Evolutionary conservation across 2,113 vertebrate genomes (phyloP), one percentile per base, ranked within the genome.

Genomic region (Scomber japonicus): DNA sequence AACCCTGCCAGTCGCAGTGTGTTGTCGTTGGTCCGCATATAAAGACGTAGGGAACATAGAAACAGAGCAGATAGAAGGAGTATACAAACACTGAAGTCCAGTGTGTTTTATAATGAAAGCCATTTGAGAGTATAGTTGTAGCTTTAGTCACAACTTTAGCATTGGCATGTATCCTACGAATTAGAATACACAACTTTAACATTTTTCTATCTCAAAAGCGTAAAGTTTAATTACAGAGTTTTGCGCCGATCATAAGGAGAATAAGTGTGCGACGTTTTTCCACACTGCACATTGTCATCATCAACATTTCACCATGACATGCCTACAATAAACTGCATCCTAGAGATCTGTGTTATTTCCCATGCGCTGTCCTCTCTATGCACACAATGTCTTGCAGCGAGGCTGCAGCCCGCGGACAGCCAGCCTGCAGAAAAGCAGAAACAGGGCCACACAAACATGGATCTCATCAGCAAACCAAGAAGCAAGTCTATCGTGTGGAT

Each of bases 401-500:
- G 57, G 49, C 70, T 45, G 60, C 63, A 45, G 57, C 55, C 15
- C 7, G 49, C 40, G 1, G 30, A 14, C 11, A 31, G 15, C 19
- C 15, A 40, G 35, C 35, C 35, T 62, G 51, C 65, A 51, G 48
- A 11, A 11, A 44, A 10, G 13, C 49, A 46, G 4, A 67, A 5
- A 30, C 7, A 1, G n/a, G 11, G 17, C 15, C 19, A 31, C 7
- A n/a, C 0, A 53, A 88, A 55, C 67, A 93, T 93, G 91, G 90
- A 90, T 78, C 88, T 93, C 0, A 40, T 93, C 50, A 63, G 60
- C 4, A 93, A 93, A 85, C 89, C 89, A 0, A 87, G 88, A 12
- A 77, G 89, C 68, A 92, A 92, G 51, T 92, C 91, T 1, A 40
- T 71, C 19, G 91, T 92, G 10, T 93, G 92, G 92, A 10, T 88